A percentile compares a stretch with the other conserved stretches of the same genome.
Evolutionary conservation across 1,140 invertebrate species (phyloP).

Genomic region (Potamilus streckersoni): DNA sequence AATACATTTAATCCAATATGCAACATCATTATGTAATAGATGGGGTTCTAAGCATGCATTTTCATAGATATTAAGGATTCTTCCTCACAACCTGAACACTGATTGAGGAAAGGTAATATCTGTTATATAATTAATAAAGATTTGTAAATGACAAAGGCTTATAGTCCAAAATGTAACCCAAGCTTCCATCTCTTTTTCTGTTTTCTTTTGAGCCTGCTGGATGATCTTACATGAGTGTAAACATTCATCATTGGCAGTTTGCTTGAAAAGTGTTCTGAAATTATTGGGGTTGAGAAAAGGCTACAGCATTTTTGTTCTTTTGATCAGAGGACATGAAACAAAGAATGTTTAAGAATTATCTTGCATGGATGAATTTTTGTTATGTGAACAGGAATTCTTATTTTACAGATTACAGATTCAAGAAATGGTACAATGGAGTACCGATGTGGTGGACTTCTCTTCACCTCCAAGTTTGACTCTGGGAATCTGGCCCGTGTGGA

Average conservation of each 20-base stretch:
- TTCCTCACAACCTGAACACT: too few species aligned
- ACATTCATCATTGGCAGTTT: not conserved
- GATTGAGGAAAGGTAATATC: too few species aligned
- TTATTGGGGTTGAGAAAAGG: not conserved
- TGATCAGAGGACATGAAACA: not conserved
- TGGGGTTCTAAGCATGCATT: too few species aligned
- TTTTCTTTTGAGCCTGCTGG: too few species aligned
- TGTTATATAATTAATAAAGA: too few species aligned
- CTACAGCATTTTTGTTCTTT: not conserved
- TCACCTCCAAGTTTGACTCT: slow-evolving; percentile 80
- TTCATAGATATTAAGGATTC: too few species aligned
- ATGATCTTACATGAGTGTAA: too few species aligned
- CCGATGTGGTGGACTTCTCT: slow-evolving; percentile 57
- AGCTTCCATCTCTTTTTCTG: too few species aligned
- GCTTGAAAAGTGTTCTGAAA: not conserved
- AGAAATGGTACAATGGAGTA: slow-evolving; percentile 49
- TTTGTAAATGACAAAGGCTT: too few species aligned
- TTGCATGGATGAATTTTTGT: not conserved
- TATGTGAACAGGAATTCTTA: not conserved
- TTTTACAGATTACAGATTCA: not conserved
- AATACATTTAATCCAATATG: too few species aligned
- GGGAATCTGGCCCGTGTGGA: slow-evolving; percentile 86
- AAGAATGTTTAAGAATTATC: not conserved
- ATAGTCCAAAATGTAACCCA: too few species aligned
- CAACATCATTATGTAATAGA: too few species aligned